phyloP scores from a whole-genome alignment of 2,113 vertebrate species.

The Todiramphus saurophagus region DNA sequence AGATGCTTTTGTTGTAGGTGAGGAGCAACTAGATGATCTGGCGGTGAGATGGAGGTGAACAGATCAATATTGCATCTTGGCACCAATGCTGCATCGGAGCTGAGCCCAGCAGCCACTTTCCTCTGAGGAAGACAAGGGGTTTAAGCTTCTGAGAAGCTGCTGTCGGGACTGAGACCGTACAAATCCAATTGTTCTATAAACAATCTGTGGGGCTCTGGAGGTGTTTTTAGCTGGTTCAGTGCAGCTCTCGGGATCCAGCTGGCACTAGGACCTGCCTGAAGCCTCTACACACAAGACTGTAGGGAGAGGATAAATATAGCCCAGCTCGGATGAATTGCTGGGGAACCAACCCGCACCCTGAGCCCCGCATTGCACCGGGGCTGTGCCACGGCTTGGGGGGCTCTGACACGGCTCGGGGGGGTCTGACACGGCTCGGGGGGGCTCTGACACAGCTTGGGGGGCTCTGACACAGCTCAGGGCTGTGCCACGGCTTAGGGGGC shows the following conservation, averaged over 20 bases:
- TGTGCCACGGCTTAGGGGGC: not conserved
- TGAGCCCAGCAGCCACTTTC: not conserved
- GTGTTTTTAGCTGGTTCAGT: accelerated
- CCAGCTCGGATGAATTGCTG: not conserved
- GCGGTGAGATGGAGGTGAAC: not conserved
- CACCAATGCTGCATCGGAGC: not conserved
- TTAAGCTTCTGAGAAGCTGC: not conserved
- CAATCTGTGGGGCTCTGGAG: accelerated
- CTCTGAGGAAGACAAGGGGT: accelerated
- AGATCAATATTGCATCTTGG: not conserved
- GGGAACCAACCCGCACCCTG: not conserved
- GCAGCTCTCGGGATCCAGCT: not conserved
- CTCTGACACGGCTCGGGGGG: no score
- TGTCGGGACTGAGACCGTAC: accelerated
- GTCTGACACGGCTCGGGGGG: no score
- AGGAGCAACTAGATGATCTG: not conserved
- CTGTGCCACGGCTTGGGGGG: not conserved
- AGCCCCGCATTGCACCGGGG: accelerated
- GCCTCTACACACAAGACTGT: not conserved
- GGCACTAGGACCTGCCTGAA: conserved; percentile 37
- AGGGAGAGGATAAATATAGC: not conserved
- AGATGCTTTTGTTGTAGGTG: not conserved
- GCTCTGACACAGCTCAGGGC: no score
- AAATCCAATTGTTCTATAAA: accelerated
- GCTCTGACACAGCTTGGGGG: no score